phyloP scores from a whole-genome alignment of 2,113 vertebrate species.

The Chroicocephalus ridibundus region DNA sequence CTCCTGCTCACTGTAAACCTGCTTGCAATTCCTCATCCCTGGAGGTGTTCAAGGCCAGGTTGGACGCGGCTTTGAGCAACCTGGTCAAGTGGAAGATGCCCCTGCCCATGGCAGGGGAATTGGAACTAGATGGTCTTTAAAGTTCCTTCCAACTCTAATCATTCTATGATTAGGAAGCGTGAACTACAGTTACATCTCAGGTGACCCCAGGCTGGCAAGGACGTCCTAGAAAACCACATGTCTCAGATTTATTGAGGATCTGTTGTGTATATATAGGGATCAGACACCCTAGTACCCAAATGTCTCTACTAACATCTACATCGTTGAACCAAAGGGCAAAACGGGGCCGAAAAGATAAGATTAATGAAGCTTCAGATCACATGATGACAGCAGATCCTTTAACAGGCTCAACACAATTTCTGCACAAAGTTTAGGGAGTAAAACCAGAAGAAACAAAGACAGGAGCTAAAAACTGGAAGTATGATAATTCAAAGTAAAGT shows the following conservation, averaged over 20 bases:
- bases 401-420: background rate
- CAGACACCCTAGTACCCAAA: background rate
- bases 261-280: background rate
- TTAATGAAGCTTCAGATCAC: background rate
- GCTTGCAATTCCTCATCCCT: rapidly evolving
- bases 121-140: background rate
- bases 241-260: background rate
- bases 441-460: background rate
- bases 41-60: background rate
- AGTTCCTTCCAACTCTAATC: background rate
- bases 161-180: rapidly evolving
- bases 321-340: background rate
- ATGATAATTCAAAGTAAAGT: background rate
- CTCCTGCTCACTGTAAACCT: background rate
- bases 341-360: background rate
- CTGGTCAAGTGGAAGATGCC: background rate
- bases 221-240: background rate
- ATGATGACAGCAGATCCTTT: background rate
- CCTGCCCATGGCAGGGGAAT: background rate
- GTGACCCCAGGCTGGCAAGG: background rate
- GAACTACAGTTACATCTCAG: background rate
- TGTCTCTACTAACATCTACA: background rate
- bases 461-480: background rate
- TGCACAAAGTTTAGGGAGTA: background rate
- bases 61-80: background rate